Evolutionary conservation across 2,888 invertebrate species (phyloP), one percentile per base, ranked within the genome.

Genomic region (Drosophila anceps): DNA sequence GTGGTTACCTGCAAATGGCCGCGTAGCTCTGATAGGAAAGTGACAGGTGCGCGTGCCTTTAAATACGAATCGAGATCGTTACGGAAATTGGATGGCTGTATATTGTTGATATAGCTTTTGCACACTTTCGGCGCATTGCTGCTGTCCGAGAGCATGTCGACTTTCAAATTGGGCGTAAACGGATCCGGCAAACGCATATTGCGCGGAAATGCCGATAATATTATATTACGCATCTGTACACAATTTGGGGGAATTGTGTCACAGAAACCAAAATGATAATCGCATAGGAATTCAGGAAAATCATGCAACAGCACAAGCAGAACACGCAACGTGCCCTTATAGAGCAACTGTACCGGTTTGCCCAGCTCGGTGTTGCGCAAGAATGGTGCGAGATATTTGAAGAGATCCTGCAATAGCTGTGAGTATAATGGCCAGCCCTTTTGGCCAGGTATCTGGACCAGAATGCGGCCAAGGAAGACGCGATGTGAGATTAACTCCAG

Each of bases 231-330:
- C 98, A 99, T 98, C 93, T 98, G 99, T 82, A 99, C 98, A 93
- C 99, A 99, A 93, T 99, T 99, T 5, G 99, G 98, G 53, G 99
- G 99, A 87, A 99, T 99, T 72, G 98, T 98, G 93, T 99, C 99
- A 93, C 99, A 99, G 94, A 99, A 98, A 50, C 98, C 98, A 93
- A 99, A 99, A 93, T 99, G 99, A 93, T 99, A 99, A 92, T 99
- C 99, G 93, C 99, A 99, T 58, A 99, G 94, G 93, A 99, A 98
- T 93, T 99, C 99, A 0, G 99, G 99, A 93, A 99, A 99, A 93
- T 99, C 99, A 92, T 99, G 99, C 13, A 99, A 94, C 35, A 99
- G 94, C 0, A 99, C 98, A 43, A 99, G 94, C 58, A 99, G 94
- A 10, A 99, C 98, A 75, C 99, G 95, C 51, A 99, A 94, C 0